These are phyloP conservation scores for Lethocerus indicus DNA, from an alignment of 1,140 invertebrate species.

Conservation along the genomic window DNA sequence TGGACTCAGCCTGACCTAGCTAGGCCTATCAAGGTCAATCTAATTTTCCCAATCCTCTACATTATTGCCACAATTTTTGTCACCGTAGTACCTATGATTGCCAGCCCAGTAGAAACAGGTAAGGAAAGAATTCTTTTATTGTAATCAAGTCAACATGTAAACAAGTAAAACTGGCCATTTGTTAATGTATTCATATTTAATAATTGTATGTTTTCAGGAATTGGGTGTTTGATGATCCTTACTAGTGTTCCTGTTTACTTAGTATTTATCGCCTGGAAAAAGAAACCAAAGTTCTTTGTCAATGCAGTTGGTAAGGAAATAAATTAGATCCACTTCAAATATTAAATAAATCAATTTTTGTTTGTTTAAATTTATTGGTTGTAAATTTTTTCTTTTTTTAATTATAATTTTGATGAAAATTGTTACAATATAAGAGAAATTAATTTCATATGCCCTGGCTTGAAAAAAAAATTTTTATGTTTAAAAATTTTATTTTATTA, in stretches of 20 bases:
- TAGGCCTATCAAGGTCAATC: constrained; percentile 86
- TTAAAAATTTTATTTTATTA: neutral
- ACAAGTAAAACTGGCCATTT: neutral
- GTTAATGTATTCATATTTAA: neutral
- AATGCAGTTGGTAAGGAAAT: constrained; percentile 46
- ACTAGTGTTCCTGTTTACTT: constrained; percentile 88
- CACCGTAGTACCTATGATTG: constrained; percentile 87
- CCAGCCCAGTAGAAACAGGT: constrained; percentile 84
- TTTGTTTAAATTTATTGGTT: constrained; percentile 2
- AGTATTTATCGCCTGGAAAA: constrained; percentile 75
- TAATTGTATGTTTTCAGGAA: constrained; percentile 29
- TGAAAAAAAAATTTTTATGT: neutral
- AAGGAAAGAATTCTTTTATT: constrained; percentile 10
- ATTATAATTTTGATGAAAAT: neutral
- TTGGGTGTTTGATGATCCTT: constrained; percentile 84
- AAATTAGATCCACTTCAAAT: constrained; percentile 1
- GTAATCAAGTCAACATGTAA: neutral
- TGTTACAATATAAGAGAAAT: neutral
- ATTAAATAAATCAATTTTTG: neutral
- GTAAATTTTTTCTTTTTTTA: constrained; percentile 1
- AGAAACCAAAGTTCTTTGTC: constrained; percentile 61
- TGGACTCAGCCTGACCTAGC: constrained; percentile 74
- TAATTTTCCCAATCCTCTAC: constrained; percentile 82
- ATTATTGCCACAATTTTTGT: constrained; percentile 81
- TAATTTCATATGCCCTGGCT: neutral